A percentile compares a stretch with the other conserved stretches of the same genome.
Conservation (phyloP, 2,797 vertebrate genomes). For the Clarias platycephalus region DNA sequence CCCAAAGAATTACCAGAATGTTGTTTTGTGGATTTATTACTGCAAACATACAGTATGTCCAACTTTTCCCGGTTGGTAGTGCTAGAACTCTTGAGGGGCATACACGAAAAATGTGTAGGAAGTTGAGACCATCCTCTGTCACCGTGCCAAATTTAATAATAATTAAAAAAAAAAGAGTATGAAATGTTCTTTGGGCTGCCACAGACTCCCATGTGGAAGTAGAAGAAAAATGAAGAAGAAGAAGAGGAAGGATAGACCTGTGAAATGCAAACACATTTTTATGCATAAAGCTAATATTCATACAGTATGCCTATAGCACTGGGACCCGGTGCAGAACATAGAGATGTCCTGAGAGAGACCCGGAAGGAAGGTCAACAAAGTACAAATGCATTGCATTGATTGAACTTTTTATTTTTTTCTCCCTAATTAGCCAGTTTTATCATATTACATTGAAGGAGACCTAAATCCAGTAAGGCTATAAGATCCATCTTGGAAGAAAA, state of each 20-base stretch:
- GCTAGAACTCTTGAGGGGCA: background rate
- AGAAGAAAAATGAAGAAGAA: background rate
- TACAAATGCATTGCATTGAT: background rate
- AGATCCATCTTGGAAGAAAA: background rate
- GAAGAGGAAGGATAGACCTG: background rate
- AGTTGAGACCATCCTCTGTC: background rate
- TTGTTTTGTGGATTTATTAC: background rate
- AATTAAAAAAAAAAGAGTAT: background rate
- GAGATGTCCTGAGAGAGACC: background rate
- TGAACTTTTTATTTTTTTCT: background rate
- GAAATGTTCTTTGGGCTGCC: background rate
- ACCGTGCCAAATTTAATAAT: background rate
- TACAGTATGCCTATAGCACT: background rate
- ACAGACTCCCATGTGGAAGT: background rate
- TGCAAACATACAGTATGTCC: too few species aligned
- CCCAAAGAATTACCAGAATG: background rate
- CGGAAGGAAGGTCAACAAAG: background rate
- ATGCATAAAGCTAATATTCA: background rate
- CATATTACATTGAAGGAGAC: background rate
- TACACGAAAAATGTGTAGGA: background rate
- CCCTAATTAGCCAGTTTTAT: background rate
- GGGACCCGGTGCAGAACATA: background rate
- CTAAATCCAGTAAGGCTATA: background rate
- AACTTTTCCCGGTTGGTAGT: background rate
- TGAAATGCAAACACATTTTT: background rate